These are phyloP conservation scores for Pelmatolapia mariae DNA, from an alignment of 2,113 vertebrate species.

Conservation along the genomic window DNA sequence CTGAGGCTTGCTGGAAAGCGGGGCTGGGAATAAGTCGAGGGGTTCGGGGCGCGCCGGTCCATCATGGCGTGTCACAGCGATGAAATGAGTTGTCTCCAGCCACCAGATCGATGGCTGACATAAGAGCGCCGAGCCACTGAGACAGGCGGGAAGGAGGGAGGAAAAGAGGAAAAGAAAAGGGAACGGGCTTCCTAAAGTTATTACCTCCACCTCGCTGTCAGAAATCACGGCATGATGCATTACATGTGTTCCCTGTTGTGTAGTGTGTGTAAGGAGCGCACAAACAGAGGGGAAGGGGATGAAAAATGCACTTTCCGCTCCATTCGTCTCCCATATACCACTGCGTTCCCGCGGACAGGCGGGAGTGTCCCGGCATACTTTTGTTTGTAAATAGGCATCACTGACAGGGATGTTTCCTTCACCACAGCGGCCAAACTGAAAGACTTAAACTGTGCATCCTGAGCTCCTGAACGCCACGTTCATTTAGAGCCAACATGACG, in stretches of 20 bases:
- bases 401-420: slow-evolving; percentile 10
- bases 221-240: slow-evolving; percentile 82
- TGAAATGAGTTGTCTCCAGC: slow-evolving; percentile 96
- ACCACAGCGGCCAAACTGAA: not conserved
- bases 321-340: slow-evolving; percentile 43
- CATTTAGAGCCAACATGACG: not conserved
- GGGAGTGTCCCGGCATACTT: slow-evolving; percentile 17
- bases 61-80: slow-evolving; percentile 88
- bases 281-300: slow-evolving; percentile 58
- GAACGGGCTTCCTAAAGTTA: slow-evolving; percentile 74
- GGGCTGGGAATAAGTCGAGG: slow-evolving; percentile 86
- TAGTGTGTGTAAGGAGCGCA: slow-evolving; percentile 41
- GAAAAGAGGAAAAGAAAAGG: slow-evolving; percentile 63
- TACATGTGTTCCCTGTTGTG: slow-evolving; percentile 65
- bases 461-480: not conserved
- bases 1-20: slow-evolving; percentile 75
- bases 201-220: slow-evolving; percentile 76
- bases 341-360: slow-evolving; percentile 15
- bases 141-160: slow-evolving; percentile 61
- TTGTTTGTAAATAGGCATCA: slow-evolving; percentile 55
- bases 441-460: not conserved
- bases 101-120: slow-evolving; percentile 90
- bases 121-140: slow-evolving; percentile 52
- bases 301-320: slow-evolving; percentile 67
- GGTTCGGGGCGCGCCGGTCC: slow-evolving; percentile 79